Conservation (phyloP, 2,797 vertebrate genomes). For the Catharus ustulatus region DNA sequence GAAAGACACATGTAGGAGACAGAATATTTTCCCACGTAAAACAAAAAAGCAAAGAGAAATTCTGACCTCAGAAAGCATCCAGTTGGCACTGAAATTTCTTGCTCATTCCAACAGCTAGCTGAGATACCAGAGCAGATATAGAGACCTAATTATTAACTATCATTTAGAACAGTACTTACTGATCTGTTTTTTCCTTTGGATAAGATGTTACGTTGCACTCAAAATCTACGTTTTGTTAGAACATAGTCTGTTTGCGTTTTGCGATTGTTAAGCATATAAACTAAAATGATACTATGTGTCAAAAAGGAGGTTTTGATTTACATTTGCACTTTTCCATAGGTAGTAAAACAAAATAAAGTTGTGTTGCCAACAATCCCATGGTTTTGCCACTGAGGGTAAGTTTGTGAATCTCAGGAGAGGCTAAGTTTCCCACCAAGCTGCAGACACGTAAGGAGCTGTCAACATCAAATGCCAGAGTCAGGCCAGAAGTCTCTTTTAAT, state of each 20-base stretch:
- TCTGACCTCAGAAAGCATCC: constrained; percentile 5
- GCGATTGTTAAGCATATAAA: not conserved
- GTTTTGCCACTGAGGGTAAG: not conserved
- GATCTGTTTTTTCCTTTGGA: not conserved
- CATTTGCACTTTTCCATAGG: not conserved
- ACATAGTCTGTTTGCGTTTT: not conserved
- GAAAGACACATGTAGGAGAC: not conserved
- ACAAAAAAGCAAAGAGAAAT: not conserved
- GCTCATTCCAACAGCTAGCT: not conserved
- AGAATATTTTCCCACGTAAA: not conserved
- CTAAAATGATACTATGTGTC: not conserved
- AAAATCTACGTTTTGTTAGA: not conserved
- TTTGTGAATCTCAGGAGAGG: not conserved
- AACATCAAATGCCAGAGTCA: constrained; percentile 21
- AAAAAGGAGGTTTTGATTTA: not conserved
- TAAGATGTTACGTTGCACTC: not conserved
- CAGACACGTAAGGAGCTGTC: not conserved
- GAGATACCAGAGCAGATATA: not conserved
- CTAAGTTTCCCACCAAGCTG: not conserved
- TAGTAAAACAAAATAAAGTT: not conserved
- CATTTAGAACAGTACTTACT: not conserved
- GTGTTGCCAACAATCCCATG: not conserved
- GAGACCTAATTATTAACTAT: not conserved
- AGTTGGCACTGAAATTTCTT: constrained; percentile 7
- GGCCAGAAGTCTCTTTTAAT: constrained; percentile 8